These are phyloP conservation scores for Nasonovia ribisnigri DNA, from an alignment of 2,888 invertebrate genomes.

Conservation along the genomic window DNA sequence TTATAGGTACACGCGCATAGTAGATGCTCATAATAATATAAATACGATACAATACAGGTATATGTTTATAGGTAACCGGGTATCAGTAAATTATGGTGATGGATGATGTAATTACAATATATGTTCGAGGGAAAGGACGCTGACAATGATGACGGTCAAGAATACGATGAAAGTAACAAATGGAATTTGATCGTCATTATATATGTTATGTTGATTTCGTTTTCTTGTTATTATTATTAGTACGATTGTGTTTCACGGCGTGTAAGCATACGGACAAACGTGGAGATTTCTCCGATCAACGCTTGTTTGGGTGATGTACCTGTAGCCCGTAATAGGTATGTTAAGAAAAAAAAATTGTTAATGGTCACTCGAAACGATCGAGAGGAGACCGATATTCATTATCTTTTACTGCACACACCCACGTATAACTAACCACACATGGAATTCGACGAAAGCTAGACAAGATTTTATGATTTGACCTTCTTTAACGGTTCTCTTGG, in stretches of 20 bases:
- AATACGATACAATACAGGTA: background rate
- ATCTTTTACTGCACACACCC: conserved; percentile 21
- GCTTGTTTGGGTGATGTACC: conserved; percentile 3
- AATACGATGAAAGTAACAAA: conserved; percentile 60
- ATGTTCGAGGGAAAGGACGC: conserved; percentile 52
- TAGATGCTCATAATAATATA: background rate
- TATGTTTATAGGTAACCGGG: background rate
- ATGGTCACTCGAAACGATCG: conserved; percentile 24
- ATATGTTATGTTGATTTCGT: conserved; percentile 60
- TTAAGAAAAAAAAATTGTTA: conserved; percentile 29
- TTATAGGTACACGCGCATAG: background rate
- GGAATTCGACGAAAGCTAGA: conserved; percentile 14
- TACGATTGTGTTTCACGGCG: conserved; percentile 52
- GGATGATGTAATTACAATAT: conserved; percentile 59
- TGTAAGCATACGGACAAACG: conserved; percentile 25
- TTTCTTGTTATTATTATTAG: conserved; percentile 54
- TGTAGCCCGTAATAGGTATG: background rate
- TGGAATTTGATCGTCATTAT: conserved; percentile 64
- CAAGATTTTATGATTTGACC: conserved; percentile 28
- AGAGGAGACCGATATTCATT: conserved; percentile 11
- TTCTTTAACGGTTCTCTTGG: conserved; percentile 3
- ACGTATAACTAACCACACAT: conserved; percentile 8
- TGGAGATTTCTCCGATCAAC: conserved; percentile 56
- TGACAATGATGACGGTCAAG: conserved; percentile 59
- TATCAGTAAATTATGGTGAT: conserved; percentile 33